Base-by-base conservation (phyloP, 2,888 invertebrate genomes). In the Ditylenchus weischeri region DNA sequence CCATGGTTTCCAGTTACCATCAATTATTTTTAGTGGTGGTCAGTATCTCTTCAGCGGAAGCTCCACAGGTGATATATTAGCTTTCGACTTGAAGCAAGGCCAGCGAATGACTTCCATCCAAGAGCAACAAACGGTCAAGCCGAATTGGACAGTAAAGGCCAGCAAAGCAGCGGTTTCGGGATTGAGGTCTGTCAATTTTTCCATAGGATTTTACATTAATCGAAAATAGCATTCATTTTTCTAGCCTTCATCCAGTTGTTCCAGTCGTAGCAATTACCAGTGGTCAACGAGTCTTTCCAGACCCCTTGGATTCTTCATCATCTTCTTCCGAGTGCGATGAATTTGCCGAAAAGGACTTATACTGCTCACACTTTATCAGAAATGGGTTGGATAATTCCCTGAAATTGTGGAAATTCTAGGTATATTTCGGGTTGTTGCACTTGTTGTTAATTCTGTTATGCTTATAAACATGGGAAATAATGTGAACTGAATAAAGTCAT, bases 251-350 rank as follows among this genome's bases (percentile, higher is more conserved):
- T 48, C 73, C 73, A 8, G 57, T 6, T 23, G 38, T 29, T 19
- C 43, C 66, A 19, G 19, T 75, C 11, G 11, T 72, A 23, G 73
- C 73, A 5, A 51, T 67, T 19, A 57, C 61, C 29, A 58, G 68
- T 23, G 73, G 73, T 58, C 75, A 72, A 59, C 54, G 73, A 19
- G 59, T 72, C 1, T 75, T 72, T 29, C 75, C 72, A 10, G 38
- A 19, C 23, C 58, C 72, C 6, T 29, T 66, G 43, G 54, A 48
- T 49, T 63, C 38, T 62, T 47, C 43, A 13, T 21, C 19, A 6
- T 59, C 35, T 13, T 35, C 29, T 7, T 59, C 59, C 4, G 62
- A 62, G 36, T 2, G 29, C 29, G 51, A 58, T 47, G 65, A 68
- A 36, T 68, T 57, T 21, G 18, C 0, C 50, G 43, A 59, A 67